Percentiles rank a stretch among this genome's conserved stretches.
These are phyloP conservation scores for Dendronephthya gigantea DNA, from an alignment of 64 coral and sea anemone species.

Conservation along the genomic window DNA sequence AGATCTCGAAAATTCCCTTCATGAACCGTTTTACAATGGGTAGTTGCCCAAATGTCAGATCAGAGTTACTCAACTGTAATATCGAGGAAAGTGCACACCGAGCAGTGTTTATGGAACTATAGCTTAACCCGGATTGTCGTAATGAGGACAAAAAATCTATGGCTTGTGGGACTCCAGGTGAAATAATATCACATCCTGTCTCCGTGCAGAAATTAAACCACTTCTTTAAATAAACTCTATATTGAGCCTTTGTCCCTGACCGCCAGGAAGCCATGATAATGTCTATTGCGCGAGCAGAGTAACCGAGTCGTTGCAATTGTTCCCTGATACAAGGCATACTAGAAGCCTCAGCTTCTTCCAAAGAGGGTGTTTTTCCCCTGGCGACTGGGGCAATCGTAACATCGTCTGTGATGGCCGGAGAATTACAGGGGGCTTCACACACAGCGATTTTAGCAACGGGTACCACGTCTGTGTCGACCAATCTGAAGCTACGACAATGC, in stretches of 20 bases:
- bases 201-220: conserved; percentile 19
- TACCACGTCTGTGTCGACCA: conserved; percentile 46
- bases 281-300: not conserved
- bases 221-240: conserved; percentile 16
- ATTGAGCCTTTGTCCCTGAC: conserved; percentile 6
- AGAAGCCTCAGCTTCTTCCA: conserved; percentile 18
- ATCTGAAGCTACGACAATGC: conserved; percentile 15
- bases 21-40: conserved; percentile 47
- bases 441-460: conserved; percentile 12
- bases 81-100: conserved; percentile 28
- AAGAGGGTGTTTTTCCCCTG: not conserved
- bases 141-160: conserved; percentile 27
- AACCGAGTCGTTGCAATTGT: not conserved
- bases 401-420: conserved; percentile 17
- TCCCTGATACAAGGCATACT: conserved; percentile 30
- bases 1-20: conserved; percentile 32
- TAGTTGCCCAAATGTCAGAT: conserved; percentile 11
- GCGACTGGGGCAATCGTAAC: conserved; percentile 1
- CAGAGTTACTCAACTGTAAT: not conserved
- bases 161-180: conserved; percentile 1
- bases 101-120: conserved; percentile 39
- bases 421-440: not conserved
- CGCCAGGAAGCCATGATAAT: conserved; percentile 28
- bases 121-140: conserved; percentile 19
- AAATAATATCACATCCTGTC: conserved; percentile 6